Evolutionary conservation across 2,888 invertebrate species (phyloP).

Genomic region (Agonopterix arenella): DNA sequence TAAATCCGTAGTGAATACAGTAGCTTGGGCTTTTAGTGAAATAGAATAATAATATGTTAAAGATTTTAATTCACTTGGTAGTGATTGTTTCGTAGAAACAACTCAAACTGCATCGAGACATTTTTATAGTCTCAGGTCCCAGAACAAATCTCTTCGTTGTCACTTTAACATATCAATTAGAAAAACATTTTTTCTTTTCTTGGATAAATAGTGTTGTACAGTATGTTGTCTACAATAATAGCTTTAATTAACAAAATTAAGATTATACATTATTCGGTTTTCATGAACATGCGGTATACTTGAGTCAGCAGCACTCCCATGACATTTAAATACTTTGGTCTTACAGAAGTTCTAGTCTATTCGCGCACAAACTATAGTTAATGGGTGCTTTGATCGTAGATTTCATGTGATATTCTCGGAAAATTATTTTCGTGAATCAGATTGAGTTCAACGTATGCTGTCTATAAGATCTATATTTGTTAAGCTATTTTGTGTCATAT

Average conservation of each 20-base stretch:
- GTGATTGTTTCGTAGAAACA: neutral
- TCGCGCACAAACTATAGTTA: constrained; percentile 61
- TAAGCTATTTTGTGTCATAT: constrained; percentile 71
- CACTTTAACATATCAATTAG: constrained; percentile 30
- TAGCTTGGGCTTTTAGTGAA: constrained; percentile 1
- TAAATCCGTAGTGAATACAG: neutral
- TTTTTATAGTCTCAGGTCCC: neutral
- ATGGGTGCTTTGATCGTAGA: constrained; percentile 64
- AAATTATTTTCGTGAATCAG: constrained; percentile 39
- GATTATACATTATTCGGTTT: constrained; percentile 20
- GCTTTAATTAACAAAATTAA: constrained; percentile 52
- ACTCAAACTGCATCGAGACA: neutral
- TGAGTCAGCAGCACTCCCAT: constrained; percentile 46
- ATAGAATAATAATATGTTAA: neutral
- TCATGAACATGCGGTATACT: constrained; percentile 14
- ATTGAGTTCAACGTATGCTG: constrained; percentile 40
- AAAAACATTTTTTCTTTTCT: neutral
- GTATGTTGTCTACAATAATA: constrained; percentile 41
- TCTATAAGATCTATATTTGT: constrained; percentile 37
- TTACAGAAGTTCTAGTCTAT: constrained; percentile 67
- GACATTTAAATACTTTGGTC: constrained; percentile 42
- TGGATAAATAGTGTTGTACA: constrained; percentile 4
- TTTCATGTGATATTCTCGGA: constrained; percentile 61
- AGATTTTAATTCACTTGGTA: neutral
- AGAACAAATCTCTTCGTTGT: constrained; percentile 7